Percentiles rank a stretch among this genome's conserved stretches.
These are phyloP conservation scores for Halcyon chelicuti DNA, from an alignment of 2,797 vertebrate genomes.

Conservation along the genomic window DNA sequence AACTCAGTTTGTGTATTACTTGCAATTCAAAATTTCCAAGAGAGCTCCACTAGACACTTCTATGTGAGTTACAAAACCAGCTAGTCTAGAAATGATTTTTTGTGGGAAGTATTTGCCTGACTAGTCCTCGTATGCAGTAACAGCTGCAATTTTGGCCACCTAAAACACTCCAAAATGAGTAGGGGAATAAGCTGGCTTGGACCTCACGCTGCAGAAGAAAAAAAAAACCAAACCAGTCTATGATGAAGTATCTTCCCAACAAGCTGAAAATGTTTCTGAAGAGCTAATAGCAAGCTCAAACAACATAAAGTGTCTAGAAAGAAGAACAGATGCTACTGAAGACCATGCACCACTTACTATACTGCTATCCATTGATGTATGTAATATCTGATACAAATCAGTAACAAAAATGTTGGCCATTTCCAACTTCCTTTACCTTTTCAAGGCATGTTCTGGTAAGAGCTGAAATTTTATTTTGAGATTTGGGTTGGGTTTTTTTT, in stretches of 20 bases:
- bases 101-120: background rate
- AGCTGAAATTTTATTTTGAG: background rate
- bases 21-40: background rate
- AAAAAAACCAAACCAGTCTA: background rate
- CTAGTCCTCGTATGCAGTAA: background rate
- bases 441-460: background rate
- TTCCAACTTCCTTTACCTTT: background rate
- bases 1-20: background rate
- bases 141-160: background rate
- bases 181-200: background rate
- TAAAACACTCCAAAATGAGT: background rate
- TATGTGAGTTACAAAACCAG: background rate
- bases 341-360: background rate
- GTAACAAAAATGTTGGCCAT: background rate
- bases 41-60: background rate
- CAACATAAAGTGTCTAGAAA: background rate
- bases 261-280: background rate
- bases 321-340: background rate
- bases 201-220: background rate
- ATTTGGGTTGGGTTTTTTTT: background rate
- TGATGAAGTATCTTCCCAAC: background rate
- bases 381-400: background rate
- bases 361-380: background rate
- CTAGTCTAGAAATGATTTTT: background rate
- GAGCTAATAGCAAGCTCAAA: background rate